Base-by-base conservation (phyloP, 2,113 vertebrate species). In the Paradoxurus hermaphroditus region DNA sequence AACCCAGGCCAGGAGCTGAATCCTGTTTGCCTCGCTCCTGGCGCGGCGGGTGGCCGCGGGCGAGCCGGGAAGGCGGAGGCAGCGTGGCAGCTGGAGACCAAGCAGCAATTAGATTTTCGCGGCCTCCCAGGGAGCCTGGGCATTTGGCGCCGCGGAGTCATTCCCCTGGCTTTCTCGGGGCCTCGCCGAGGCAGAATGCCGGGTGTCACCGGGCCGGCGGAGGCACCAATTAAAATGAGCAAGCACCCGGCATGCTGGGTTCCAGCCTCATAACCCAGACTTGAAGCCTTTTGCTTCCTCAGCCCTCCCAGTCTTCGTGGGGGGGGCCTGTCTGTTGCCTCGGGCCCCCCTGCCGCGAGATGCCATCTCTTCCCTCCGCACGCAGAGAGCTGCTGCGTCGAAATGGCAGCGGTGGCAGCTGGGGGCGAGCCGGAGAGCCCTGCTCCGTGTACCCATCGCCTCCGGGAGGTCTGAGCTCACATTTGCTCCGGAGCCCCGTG, bases 201-300 rank as follows among this genome's bases (percentile, higher is more conserved):
- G 13, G 10, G 49, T 93, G 96, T 53, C 96, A 83, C 98, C 98
- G 94, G 92, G 95, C 91, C 44, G 39, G 94, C 36, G 39, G 97
- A 70, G 84, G 97, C 97, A 78, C 98, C 98, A 93, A 95, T 98
- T 98, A 98, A 99, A 98, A 98, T 96, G 97, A 98, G 98, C 97
- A 72, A 96, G 98, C 97, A 90, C 90, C 95, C 72, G 90, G 95
- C 98, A 87, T 72, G 97, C 98, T 96, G 98, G 96, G 98, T 94
- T 90, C 85, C 78, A 96, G 97, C 95, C 90, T 97, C 86, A 27
- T 97, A 95, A 97, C 95, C 53, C 79, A 96, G 85, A 91, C 79
- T 73, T 16, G 44, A 96, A 94, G 97, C 77, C 93, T 94, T 77
- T 96, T 46, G 53, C 98, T 95, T 96, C 98, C 96, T 94, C 97